These are phyloP conservation scores for Lutra lutra DNA, from an alignment of 2,797 vertebrate species.

Conservation along the genomic window DNA sequence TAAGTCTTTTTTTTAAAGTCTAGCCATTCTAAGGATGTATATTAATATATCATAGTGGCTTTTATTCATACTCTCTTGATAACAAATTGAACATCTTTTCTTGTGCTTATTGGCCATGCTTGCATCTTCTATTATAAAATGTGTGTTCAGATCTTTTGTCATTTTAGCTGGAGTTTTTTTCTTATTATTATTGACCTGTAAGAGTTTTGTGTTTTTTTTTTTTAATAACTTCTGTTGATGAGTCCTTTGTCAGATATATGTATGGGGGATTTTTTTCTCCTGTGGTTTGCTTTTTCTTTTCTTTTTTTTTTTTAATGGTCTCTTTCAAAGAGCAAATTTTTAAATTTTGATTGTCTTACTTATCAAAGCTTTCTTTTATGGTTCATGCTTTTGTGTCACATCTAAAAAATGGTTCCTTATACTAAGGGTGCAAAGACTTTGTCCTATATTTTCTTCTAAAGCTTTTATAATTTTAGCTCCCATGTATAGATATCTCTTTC, in stretches of 20 bases:
- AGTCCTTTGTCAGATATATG: background rate
- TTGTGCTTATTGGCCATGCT: background rate
- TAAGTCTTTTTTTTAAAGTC: background rate
- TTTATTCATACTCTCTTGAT: background rate
- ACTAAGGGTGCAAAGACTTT: background rate
- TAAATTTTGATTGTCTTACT: constrained; percentile 16
- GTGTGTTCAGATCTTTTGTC: background rate
- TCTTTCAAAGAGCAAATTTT: constrained; percentile 45
- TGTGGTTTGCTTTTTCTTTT: background rate
- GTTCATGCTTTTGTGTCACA: background rate
- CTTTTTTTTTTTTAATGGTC: background rate
- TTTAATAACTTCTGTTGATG: background rate
- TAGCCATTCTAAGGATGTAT: background rate
- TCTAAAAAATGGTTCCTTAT: background rate
- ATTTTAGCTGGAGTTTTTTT: background rate
- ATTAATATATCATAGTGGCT: background rate
- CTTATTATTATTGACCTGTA: background rate
- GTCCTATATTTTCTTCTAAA: constrained; percentile 1
- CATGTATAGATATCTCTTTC: background rate
- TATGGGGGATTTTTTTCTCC: background rate
- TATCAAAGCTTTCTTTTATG: background rate
- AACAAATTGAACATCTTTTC: background rate
- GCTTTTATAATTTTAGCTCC: background rate
- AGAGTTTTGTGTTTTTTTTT: background rate
- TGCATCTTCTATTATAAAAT: background rate